A percentile compares a stretch with the other conserved stretches of the same genome.
phyloP scores from a whole-genome alignment of 2,113 vertebrate species.

The Cyrtonyx montezumae region DNA sequence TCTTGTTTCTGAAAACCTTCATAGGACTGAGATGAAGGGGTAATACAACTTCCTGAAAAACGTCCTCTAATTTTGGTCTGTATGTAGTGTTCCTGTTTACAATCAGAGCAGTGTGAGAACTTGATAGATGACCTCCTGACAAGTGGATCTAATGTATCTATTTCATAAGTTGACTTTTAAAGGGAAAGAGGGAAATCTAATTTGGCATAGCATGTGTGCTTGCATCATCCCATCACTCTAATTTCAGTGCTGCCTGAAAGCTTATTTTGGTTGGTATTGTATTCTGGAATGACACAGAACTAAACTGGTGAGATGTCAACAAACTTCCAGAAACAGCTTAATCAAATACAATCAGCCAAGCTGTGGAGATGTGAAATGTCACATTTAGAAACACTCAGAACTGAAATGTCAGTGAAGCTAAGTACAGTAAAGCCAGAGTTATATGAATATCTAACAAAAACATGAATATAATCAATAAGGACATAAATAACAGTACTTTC shows the following conservation, averaged over 20 bases:
- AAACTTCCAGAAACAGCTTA: conserved; percentile 1
- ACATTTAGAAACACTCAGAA: conserved; percentile 31
- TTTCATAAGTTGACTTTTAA: background rate
- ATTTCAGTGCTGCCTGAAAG: background rate
- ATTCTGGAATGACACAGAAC: background rate
- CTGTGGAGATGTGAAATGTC: background rate
- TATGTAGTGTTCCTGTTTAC: background rate
- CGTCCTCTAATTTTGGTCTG: background rate
- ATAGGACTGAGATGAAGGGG: background rate
- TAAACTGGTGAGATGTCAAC: background rate
- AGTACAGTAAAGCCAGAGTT: background rate
- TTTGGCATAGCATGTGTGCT: background rate
- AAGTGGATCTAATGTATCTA: background rate
- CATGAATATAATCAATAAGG: background rate
- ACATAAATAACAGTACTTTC: background rate
- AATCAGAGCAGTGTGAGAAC: background rate
- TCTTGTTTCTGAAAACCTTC: background rate
- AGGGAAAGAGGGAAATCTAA: background rate
- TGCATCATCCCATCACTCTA: background rate
- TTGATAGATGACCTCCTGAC: background rate
- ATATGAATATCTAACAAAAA: background rate
- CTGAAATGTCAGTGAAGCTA: background rate
- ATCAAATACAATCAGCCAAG: conserved; percentile 8
- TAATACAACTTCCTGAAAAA: background rate
- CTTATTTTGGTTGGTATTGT: background rate